Conservation (phyloP, 1,140 invertebrate genomes). For the Scaptomyza pallida region DNA sequence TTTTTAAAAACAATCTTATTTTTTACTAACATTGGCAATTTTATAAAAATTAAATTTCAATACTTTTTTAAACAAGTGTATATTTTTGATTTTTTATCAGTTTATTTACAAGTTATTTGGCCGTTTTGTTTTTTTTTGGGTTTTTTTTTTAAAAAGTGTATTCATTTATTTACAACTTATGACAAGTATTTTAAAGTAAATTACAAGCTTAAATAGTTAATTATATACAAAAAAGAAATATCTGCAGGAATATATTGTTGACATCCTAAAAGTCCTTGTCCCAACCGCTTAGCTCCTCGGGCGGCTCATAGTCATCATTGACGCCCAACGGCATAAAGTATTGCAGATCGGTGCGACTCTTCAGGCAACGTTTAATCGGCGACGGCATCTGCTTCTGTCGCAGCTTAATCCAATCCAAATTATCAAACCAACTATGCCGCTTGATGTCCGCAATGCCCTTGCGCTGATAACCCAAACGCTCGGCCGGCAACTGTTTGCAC, state of each 20-base stretch:
- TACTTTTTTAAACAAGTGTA: slow-evolving; percentile 16
- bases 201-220: background rate
- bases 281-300: slow-evolving; percentile 89
- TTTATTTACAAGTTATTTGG: slow-evolving; percentile 38
- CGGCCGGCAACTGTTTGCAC: slow-evolving; percentile 94
- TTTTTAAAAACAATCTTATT: no score
- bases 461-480: slow-evolving; percentile 96
- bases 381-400: slow-evolving; percentile 87
- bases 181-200: slow-evolving; percentile 14
- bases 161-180: slow-evolving; percentile 36
- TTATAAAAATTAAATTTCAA: no score
- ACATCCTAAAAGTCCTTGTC: slow-evolving; percentile 86
- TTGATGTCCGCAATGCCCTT: slow-evolving; percentile 96
- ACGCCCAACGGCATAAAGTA: slow-evolving; percentile 89
- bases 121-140: no score
- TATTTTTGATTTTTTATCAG: no score
- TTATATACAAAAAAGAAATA: slow-evolving; percentile 6
- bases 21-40: no score
- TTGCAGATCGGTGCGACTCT: slow-evolving; percentile 86
- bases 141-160: slow-evolving; percentile 14
- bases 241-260: background rate
- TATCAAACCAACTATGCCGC: slow-evolving; percentile 97
- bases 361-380: slow-evolving; percentile 92
- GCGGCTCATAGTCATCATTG: slow-evolving; percentile 85
- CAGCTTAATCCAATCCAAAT: slow-evolving; percentile 96